phyloP scores from a whole-genome alignment of 1,140 invertebrate species.

The Penaeus japonicus region DNA sequence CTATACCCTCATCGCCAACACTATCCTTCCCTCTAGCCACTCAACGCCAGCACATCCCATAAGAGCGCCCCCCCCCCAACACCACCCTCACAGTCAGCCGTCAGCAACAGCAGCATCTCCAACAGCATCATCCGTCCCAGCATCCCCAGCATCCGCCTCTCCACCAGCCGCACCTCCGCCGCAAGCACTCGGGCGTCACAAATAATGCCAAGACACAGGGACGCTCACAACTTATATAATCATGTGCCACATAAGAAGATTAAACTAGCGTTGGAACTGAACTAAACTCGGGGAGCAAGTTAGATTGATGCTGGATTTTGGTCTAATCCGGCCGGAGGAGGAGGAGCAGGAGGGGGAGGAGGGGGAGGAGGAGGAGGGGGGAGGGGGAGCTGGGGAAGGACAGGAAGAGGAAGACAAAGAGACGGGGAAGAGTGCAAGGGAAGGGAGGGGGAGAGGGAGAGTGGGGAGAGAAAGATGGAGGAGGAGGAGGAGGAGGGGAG shows the following conservation, averaged over 20 bases:
- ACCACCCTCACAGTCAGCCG: no score
- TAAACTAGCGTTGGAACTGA: background rate
- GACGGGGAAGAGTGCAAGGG: background rate
- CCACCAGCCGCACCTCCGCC: background rate
- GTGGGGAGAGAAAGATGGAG: no score
- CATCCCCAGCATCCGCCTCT: background rate
- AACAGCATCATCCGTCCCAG: background rate
- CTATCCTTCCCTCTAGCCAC: no score
- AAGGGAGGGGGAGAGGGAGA: no score
- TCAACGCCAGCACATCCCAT: no score
- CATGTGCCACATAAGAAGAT: conserved; percentile 22
- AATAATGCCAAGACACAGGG: background rate
- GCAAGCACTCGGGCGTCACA: background rate
- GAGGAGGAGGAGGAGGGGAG: no score
- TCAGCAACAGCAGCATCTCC: no score
- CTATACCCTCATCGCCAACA: no score
- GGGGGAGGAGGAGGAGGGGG: background rate
- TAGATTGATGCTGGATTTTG: conserved; percentile 25
- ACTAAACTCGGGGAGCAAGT: conserved; percentile 13
- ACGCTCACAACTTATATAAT: conserved; percentile 22
- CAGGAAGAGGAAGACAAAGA: background rate
- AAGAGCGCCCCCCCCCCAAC: no score
- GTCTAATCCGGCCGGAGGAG: conserved; percentile 7
- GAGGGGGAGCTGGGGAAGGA: background rate
- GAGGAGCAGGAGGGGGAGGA: conserved; percentile 6